These are phyloP conservation scores for Trogon melanurus DNA, from an alignment of 2,113 vertebrate species.

Conservation along the genomic window DNA sequence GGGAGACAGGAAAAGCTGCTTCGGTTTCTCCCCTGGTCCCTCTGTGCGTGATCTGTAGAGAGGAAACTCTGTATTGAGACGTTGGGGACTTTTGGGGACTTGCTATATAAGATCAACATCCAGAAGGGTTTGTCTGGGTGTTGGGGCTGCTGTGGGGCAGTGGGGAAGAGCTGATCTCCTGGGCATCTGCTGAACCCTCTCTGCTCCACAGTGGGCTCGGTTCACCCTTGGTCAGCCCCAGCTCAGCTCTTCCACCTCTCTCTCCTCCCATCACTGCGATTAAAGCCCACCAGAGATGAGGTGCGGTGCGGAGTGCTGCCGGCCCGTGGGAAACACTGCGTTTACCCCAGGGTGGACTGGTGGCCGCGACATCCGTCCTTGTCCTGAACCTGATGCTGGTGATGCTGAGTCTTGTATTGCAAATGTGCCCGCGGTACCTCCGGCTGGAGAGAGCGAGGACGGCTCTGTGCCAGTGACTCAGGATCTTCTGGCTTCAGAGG, in stretches of 20 bases:
- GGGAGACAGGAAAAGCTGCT: not conserved
- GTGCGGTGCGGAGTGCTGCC: accelerated
- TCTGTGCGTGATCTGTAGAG: not conserved
- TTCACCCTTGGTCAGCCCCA: not conserved
- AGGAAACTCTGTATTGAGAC: not conserved
- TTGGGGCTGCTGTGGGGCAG: accelerated
- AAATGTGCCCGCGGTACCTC: accelerated
- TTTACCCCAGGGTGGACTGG: not conserved
- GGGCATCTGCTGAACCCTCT: not conserved
- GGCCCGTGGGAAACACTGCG: accelerated
- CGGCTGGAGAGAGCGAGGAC: not conserved
- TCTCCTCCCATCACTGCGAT: accelerated
- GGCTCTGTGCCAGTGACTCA: not conserved
- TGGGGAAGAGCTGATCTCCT: accelerated
- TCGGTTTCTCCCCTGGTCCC: not conserved
- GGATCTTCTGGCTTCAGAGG: not conserved
- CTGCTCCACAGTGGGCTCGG: accelerated
- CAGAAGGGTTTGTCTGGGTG: not conserved
- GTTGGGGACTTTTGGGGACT: not conserved
- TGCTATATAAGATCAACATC: accelerated
- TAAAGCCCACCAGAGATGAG: not conserved
- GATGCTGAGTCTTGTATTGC: not conserved
- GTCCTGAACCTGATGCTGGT: not conserved
- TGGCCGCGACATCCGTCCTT: not conserved
- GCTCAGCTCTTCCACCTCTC: not conserved